Base-by-base conservation (phyloP, 2,888 invertebrate genomes). In the Trypoxylon attenuatum region DNA sequence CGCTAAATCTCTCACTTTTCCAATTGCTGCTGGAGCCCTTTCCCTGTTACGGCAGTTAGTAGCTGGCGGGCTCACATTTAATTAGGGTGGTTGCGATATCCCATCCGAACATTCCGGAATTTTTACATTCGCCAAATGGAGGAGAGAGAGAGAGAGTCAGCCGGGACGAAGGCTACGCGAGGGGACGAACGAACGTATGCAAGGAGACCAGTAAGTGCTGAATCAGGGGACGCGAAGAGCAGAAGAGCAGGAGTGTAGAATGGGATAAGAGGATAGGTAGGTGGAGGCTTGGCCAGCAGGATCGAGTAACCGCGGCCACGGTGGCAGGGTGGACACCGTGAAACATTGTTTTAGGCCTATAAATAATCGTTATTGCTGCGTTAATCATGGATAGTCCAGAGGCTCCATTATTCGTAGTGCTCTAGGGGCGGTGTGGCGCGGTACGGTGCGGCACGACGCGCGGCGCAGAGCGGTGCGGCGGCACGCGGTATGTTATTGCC, bases 361-460 rank as follows among this genome's bases (percentile, higher is more conserved):
- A 84, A 84, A 84, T 84, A 84, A 84, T 84, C 82, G 83, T 84
- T 84, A 84, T 84, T 84, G 82, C 84, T 76, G 74, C 82, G 84
- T 84, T 84, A 83, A 84, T 84, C 84, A 84, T 82, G 82, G 82
- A 79, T 82, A 81, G 82, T 81, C 80, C 79, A 77, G 79, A 72
- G 73, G 74, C 71, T 78, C 78, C 81, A 82, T 82, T 80, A 82
- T 82, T 82, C 79, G 74, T 77, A 76, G 77, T 74, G 71, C 73
- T 73, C 63, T 54, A 62, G 70, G 73, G 73, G 66, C 58, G 71
- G n/a, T n/a, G n/a, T n/a, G n/a, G n/a, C n/a, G n/a, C n/a, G n/a
- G n/a, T n/a, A n/a, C n/a, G 56, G 38, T n/a, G 16, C 47, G 10
- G 23, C 29, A 1, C 10, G 1, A 5, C 18, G 19, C 2, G 19